These are phyloP conservation scores for Corydoras maculifer DNA, from an alignment of 2,113 vertebrate genomes.

Conservation along the genomic window DNA sequence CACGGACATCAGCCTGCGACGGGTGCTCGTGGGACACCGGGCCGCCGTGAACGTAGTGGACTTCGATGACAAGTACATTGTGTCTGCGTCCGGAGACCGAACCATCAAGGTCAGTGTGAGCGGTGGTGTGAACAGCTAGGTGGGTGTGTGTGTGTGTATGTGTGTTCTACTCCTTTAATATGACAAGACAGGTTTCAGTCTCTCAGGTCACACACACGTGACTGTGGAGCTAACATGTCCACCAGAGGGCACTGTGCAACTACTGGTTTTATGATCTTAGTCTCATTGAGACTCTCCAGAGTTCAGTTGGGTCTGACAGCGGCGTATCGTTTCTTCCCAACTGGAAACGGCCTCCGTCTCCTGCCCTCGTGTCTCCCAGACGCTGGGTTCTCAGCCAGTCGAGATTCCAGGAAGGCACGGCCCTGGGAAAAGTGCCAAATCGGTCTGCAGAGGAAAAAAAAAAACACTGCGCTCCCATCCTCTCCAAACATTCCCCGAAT, in stretches of 20 bases:
- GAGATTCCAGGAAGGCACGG: conserved; percentile 42
- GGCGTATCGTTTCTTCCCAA: conserved; percentile 18
- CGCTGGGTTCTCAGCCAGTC: conserved; percentile 31
- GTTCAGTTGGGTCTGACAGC: conserved; percentile 8
- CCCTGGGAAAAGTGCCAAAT: conserved; percentile 41
- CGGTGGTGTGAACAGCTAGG: too few species aligned
- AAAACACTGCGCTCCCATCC: conserved; percentile 22
- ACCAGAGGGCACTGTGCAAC: conserved; percentile 33
- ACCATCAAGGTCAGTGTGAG: conserved; percentile 83
- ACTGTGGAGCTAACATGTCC: neutral
- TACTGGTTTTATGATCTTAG: neutral
- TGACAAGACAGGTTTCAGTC: too few species aligned
- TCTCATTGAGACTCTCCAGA: conserved; percentile 8
- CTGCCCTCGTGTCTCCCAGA: conserved; percentile 36
- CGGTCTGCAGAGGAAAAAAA: conserved; percentile 24
- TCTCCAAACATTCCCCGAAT: conserved; percentile 47
- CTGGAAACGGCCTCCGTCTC: conserved; percentile 8
- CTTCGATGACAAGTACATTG: conserved; percentile 98
- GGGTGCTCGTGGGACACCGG: conserved; percentile 89
- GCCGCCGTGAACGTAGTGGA: conserved; percentile 96
- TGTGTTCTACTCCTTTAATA: too few species aligned
- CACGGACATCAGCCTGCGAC: conserved; percentile 92
- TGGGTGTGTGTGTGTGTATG: too few species aligned
- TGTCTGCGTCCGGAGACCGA: conserved; percentile 93
- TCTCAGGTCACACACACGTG: too few species aligned